phyloP scores from a whole-genome alignment of 2,113 vertebrate genomes.

The Setophaga petechia region DNA sequence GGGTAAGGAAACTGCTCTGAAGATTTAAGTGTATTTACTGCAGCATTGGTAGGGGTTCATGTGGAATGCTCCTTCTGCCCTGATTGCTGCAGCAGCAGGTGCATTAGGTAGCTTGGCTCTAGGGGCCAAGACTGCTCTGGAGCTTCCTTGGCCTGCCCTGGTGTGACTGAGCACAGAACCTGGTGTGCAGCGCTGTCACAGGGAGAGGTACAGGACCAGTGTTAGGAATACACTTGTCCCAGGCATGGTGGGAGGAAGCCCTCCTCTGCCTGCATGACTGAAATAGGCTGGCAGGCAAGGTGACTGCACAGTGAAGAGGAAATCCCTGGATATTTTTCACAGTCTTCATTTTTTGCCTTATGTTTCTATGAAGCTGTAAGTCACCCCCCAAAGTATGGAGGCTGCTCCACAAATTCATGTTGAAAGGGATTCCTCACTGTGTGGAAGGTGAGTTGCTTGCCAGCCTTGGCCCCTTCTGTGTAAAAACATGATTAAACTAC shows the following conservation, averaged over 20 bases:
- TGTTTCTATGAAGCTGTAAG: not conserved
- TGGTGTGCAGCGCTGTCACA: not conserved
- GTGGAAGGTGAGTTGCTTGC: not conserved
- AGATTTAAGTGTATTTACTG: not conserved
- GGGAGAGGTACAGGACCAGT: not conserved
- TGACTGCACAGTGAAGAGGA: not conserved
- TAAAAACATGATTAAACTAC: not conserved
- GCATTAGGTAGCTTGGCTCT: not conserved
- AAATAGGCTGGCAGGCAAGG: not conserved
- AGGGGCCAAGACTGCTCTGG: not conserved
- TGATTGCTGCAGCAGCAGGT: not conserved
- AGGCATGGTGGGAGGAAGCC: not conserved
- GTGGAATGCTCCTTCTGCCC: not conserved
- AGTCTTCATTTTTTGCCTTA: not conserved
- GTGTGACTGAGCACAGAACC: not conserved
- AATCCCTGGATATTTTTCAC: not conserved
- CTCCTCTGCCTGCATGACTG: not conserved
- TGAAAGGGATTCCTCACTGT: not conserved
- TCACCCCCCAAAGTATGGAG: not conserved
- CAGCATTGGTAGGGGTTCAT: not conserved
- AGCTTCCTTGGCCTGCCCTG: not conserved
- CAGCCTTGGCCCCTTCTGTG: not conserved
- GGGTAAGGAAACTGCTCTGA: not conserved
- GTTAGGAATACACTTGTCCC: not conserved
- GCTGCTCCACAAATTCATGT: not conserved